phyloP scores from a whole-genome alignment of 2,797 vertebrate species.

The Pseudochirops corinnae region DNA sequence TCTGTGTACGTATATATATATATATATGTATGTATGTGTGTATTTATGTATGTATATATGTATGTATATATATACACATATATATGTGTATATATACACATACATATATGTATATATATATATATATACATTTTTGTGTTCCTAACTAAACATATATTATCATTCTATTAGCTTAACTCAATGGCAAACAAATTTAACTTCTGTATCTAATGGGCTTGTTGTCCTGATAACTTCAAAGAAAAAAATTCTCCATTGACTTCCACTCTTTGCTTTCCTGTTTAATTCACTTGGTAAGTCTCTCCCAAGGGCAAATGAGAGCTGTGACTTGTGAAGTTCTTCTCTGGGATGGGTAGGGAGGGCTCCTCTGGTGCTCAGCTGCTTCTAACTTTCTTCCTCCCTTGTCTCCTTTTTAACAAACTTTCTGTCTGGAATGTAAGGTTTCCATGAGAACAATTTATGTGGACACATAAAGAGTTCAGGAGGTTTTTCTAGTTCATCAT shows the following conservation, averaged over 20 bases:
- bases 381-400: slow-evolving; percentile 15
- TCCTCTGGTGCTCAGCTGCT: slow-evolving; percentile 33
- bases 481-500: slow-evolving; percentile 64
- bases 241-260: slow-evolving; percentile 1
- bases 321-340: neutral
- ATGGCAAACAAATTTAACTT: slow-evolving; percentile 25
- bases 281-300: slow-evolving; percentile 45
- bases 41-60: no score
- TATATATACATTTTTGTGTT: no score
- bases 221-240: no score
- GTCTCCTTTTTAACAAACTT: neutral
- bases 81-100: no score
- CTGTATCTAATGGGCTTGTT: neutral
- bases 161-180: slow-evolving; percentile 34
- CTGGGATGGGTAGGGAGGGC: slow-evolving; percentile 38
- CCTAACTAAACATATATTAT: neutral
- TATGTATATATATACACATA: no score
- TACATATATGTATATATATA: no score
- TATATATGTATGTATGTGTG: no score
- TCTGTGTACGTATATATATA: no score
- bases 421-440: slow-evolving; percentile 57
- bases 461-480: slow-evolving; percentile 51
- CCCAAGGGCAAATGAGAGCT: slow-evolving; percentile 59
- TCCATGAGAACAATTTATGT: neutral
- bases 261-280: slow-evolving; percentile 58